A percentile compares a stretch with the other conserved stretches of the same genome.
Evolutionary conservation across 1,140 invertebrate genomes (phyloP).

Genomic region (Cotesia chilonis): DNA sequence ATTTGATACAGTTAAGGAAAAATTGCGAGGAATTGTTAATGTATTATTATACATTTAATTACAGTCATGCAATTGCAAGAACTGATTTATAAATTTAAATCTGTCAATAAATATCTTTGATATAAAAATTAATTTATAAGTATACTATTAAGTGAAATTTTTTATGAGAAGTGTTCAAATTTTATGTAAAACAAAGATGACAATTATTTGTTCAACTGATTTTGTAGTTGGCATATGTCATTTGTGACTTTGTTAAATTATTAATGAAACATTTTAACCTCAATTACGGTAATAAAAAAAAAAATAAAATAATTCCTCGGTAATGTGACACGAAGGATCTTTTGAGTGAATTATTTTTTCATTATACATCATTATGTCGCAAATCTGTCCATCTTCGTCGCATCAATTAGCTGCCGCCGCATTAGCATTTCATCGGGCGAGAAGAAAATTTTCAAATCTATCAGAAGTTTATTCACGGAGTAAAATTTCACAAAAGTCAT

Average conservation of each 20-base stretch:
- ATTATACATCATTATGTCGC: constrained; percentile 44
- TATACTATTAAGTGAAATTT: too few species aligned
- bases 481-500: constrained; percentile 40
- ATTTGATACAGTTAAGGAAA: too few species aligned
- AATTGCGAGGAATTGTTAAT: too few species aligned
- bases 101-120: too few species aligned
- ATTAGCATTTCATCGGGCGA: constrained; percentile 51
- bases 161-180: too few species aligned
- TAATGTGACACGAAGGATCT: neutral
- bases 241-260: neutral
- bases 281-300: neutral
- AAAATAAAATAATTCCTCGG: neutral
- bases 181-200: too few species aligned
- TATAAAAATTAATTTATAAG: too few species aligned
- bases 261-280: neutral
- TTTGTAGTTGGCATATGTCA: neutral
- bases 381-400: constrained; percentile 49
- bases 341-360: neutral
- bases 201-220: constrained; percentile 14
- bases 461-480: too few species aligned
- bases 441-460: constrained; percentile 48
- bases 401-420: constrained; percentile 51
- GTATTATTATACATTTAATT: too few species aligned
- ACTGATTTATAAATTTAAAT: too few species aligned
- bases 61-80: too few species aligned